Evolutionary conservation across 2,113 vertebrate species (phyloP), one percentile per base, ranked within the genome.

Genomic region (Parus major): DNA sequence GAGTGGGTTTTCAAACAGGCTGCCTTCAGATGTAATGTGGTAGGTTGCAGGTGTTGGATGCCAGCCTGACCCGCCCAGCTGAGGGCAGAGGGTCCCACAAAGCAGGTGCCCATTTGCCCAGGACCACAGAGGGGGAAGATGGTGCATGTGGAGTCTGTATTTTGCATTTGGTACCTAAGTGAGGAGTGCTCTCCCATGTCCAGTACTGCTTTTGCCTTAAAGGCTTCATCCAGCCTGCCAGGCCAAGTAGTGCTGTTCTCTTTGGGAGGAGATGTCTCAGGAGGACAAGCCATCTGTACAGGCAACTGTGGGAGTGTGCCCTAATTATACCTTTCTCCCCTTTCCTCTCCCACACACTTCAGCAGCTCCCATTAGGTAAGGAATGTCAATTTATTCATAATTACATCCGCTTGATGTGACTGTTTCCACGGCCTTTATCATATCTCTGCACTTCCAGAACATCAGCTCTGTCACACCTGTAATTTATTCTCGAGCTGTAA

Each of bases 401-500:
- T 12, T 64, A 82, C 80, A 92, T 90, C 82, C 23, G 19, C 83
- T 90, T 71, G 88, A 75, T 94, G 65, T 70, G 91, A 35, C 80
- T 88, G 76, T 83, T 97, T 94, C 86, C 65, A 29, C 0, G 0
- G 92, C 60, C 73, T 95, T 88, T 92, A 81, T 94, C 92, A 41
- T 96, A 95, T 96, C 95, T 95, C 92, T 75, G 39, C 0, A 12
- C 88, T 94, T 94, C 83, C 88, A 97, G 95, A 95, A 86, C 72
- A 92, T 93, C 88, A 83, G 91, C 91, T 94, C 72, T 86, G 82
- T 97, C 94, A 92, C 92, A 96, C 92, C 95, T 96, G 86, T 84
- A 91, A 97, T 95, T 97, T 96, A 97, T 96, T 95, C 90, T 95
- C 24, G 5, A 79, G 82, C 93, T 90, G 65, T 78, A 92, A 55